Percentiles rank a stretch among this genome's conserved stretches.
phyloP scores from a whole-genome alignment of 2,888 invertebrate species.

The Acanthosepion esculentum region DNA sequence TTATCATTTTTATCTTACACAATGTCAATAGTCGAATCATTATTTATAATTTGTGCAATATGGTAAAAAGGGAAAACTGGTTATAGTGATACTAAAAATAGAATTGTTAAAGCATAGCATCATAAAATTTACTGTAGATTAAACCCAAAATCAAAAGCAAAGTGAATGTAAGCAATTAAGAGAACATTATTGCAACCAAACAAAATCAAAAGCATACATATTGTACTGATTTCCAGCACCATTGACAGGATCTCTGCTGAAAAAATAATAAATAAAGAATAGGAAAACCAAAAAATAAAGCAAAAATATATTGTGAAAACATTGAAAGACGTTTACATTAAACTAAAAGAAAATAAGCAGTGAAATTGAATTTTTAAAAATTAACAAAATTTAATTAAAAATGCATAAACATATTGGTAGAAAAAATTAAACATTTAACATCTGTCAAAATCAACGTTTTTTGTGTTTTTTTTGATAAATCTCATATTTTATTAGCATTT shows the following conservation, averaged over 20 bases:
- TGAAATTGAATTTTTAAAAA: too few relatives aligned
- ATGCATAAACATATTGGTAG: too few relatives aligned
- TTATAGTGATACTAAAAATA: not conserved
- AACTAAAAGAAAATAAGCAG: too few relatives aligned
- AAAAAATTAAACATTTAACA: too few relatives aligned
- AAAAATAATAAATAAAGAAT: slow-evolving; percentile 48
- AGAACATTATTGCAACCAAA: not conserved
- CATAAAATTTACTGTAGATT: not conserved
- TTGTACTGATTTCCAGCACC: slow-evolving; percentile 68
- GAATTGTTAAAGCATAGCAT: not conserved
- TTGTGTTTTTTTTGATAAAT: too few relatives aligned
- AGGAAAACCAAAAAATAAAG: not conserved
- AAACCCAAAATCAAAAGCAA: not conserved
- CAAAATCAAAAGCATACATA: slow-evolving; percentile 66
- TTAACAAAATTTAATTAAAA: too few relatives aligned
- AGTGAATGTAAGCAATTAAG: not conserved
- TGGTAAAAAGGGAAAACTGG: not conserved
- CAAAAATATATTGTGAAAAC: too few relatives aligned
- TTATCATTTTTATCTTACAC: too few relatives aligned
- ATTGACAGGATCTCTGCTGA: slow-evolving; percentile 55
- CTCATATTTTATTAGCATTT: too few relatives aligned
- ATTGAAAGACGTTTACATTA: too few relatives aligned
- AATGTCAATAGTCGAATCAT: too few relatives aligned
- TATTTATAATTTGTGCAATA: not conserved
- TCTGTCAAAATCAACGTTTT: too few relatives aligned